A percentile compares a stretch with the other conserved stretches of the same genome.
These are phyloP conservation scores for Lophius americanus DNA, from an alignment of 2,797 vertebrate genomes.

Conservation along the genomic window DNA sequence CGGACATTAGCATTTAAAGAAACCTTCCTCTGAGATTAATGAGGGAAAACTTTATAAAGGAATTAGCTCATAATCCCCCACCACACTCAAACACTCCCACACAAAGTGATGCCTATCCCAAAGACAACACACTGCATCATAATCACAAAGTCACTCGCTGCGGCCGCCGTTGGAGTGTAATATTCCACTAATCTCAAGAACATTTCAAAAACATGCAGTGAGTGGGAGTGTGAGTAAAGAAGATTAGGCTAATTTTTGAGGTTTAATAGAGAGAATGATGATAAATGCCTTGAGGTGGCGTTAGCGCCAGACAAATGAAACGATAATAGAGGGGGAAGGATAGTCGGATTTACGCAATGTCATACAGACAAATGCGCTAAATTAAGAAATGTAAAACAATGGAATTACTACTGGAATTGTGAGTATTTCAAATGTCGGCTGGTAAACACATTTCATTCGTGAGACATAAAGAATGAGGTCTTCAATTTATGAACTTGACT, in stretches of 20 bases:
- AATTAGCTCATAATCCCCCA: conserved; percentile 63
- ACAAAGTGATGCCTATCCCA: conserved; percentile 55
- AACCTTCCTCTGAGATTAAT: conserved; percentile 65
- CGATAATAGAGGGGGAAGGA: conserved; percentile 42
- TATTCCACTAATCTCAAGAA: conserved; percentile 35
- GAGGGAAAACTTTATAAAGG: conserved; percentile 51
- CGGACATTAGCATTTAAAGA: conserved; percentile 65
- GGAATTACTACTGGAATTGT: conserved; percentile 60
- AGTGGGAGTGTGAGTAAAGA: conserved; percentile 38
- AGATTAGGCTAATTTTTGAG: conserved; percentile 63
- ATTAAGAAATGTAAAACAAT: conserved; percentile 57
- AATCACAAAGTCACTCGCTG: conserved; percentile 46
- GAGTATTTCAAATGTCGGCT: conserved; percentile 37
- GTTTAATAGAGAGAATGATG: conserved; percentile 44
- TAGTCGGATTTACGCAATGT: conserved; percentile 56
- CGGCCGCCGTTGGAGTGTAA: conserved; percentile 29
- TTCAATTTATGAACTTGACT: neutral
- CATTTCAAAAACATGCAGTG: conserved; percentile 7
- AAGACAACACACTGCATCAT: conserved; percentile 64
- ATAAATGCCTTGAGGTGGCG: conserved; percentile 30
- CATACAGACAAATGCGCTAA: conserved; percentile 26
- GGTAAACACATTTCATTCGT: neutral
- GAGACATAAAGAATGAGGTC: conserved; percentile 9
- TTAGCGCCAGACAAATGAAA: conserved; percentile 43
- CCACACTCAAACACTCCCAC: conserved; percentile 1